A percentile compares a stretch with the other conserved stretches of the same genome.
phyloP scores from a whole-genome alignment of 2,113 vertebrate species.

The Chamaea fasciata region DNA sequence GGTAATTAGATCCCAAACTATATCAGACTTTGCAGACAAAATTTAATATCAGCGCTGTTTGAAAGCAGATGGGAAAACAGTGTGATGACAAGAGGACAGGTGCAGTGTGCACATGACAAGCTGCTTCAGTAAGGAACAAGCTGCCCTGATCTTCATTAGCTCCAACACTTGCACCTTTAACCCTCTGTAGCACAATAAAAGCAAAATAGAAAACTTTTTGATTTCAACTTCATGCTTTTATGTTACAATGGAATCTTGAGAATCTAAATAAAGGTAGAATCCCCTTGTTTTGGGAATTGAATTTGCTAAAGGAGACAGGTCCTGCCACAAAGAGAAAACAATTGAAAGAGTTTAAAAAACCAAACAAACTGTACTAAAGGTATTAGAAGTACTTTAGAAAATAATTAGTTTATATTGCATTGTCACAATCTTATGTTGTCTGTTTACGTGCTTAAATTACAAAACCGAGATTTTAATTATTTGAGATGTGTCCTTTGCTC shows the following conservation, averaged over 20 bases:
- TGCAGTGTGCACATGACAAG: background rate
- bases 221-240: background rate
- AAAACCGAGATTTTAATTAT: background rate
- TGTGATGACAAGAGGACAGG: background rate
- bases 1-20: background rate
- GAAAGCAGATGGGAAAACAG: slow-evolving; percentile 40
- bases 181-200: background rate
- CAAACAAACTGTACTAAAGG: background rate
- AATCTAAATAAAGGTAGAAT: background rate
- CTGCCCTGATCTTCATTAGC: background rate
- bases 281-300: background rate
- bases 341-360: background rate
- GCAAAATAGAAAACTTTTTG: background rate
- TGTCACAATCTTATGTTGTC: background rate
- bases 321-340: background rate
- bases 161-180: background rate
- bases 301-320: background rate
- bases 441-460: background rate
- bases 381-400: background rate
- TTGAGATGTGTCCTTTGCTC: background rate
- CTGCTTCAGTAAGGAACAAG: background rate
- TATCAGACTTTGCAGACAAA: background rate
- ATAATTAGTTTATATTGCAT: background rate
- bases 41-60: background rate
- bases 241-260: background rate